Percentiles rank a stretch among this genome's conserved stretches.
phyloP scores from a whole-genome alignment of 2,888 invertebrate genomes.

The Ceriagrion tenellum region DNA sequence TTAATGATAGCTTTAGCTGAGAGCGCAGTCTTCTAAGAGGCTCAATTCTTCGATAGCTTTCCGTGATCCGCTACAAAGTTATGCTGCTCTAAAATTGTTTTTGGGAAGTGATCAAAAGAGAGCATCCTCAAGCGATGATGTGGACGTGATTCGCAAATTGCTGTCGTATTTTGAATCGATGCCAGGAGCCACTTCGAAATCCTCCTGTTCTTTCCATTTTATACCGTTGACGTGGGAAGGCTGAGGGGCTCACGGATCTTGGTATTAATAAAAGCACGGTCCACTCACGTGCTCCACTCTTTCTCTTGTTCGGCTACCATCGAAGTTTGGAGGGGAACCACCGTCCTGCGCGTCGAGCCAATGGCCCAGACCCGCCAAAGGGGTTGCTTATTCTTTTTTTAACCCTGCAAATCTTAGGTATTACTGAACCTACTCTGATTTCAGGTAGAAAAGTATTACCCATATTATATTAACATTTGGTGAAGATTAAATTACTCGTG shows the following conservation, averaged over 20 bases:
- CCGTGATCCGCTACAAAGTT: background rate
- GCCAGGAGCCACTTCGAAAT: background rate
- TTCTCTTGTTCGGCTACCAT: background rate
- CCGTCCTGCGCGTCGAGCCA: no score
- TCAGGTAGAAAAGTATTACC: no score
- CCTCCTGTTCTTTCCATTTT: background rate
- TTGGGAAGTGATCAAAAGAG: background rate
- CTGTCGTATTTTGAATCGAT: background rate
- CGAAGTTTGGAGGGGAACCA: background rate
- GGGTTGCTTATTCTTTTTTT: no score
- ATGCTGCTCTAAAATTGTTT: background rate
- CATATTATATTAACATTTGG: no score
- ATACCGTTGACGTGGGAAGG: background rate
- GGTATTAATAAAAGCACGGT: background rate
- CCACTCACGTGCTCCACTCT: background rate
- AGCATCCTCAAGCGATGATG: background rate
- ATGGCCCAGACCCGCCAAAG: no score
- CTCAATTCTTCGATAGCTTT: no score
- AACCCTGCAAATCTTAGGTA: no score
- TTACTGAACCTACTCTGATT: no score
- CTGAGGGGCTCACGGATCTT: background rate
- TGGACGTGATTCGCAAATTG: background rate
- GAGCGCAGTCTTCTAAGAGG: no score
- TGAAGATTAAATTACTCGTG: no score
- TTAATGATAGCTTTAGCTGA: no score